A percentile compares a stretch with the other conserved stretches of the same genome.
Conservation (phyloP, 2,113 vertebrate genomes). For the Tor tambroides region DNA sequence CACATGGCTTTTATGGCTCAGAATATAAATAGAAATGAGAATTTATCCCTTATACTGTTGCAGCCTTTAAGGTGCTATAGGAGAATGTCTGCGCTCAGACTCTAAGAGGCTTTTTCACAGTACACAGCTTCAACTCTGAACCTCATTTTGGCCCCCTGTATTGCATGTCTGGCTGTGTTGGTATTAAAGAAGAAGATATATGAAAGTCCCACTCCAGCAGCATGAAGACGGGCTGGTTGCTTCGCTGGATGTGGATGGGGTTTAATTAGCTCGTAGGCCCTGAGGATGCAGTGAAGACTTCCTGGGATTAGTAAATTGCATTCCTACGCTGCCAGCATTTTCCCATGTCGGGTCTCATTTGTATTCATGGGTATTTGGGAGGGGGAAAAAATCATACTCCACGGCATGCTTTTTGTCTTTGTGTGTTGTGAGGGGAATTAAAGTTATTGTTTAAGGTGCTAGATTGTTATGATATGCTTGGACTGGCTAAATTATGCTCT, state of each 20-base stretch:
- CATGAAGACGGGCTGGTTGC: slow-evolving; percentile 12
- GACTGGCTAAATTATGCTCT: neutral
- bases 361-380: slow-evolving; percentile 46
- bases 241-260: slow-evolving; percentile 21
- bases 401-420: neutral
- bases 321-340: slow-evolving; percentile 41
- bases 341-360: slow-evolving; percentile 47
- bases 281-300: slow-evolving; percentile 34
- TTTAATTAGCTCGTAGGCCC: slow-evolving; percentile 56
- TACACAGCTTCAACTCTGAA: neutral
- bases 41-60: neutral
- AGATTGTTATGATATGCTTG: neutral
- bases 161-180: slow-evolving; percentile 13
- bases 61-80: neutral
- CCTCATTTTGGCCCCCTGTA: slow-evolving; percentile 24
- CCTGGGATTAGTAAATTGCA: slow-evolving; percentile 51
- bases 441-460: neutral
- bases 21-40: neutral
- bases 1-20: neutral
- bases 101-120: neutral
- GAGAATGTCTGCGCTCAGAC: neutral
- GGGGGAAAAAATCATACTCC: slow-evolving; percentile 26
- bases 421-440: neutral
- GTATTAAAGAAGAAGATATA: slow-evolving; percentile 38
- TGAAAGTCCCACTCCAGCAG: slow-evolving; percentile 32